A percentile compares a stretch with the other conserved stretches of the same genome.
phyloP scores from a whole-genome alignment of 23 tunicate genomes.

The Oikopleura albicans region DNA sequence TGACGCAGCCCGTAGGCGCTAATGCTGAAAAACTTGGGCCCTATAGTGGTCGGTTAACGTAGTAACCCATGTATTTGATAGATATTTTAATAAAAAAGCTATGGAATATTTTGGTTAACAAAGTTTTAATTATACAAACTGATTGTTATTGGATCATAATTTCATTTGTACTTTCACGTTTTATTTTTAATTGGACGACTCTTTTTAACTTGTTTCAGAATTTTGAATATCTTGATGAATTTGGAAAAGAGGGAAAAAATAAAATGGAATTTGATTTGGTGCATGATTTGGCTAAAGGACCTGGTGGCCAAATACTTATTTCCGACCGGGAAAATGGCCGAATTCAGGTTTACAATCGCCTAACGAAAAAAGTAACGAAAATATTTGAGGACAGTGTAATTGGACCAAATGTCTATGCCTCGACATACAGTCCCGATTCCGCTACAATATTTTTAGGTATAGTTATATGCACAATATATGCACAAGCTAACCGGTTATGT shows the following conservation, averaged over 20 bases:
- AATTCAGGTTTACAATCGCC: constrained; percentile 37
- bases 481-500: too few relatives aligned
- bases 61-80: too few relatives aligned
- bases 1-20: too few relatives aligned
- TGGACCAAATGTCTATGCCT: constrained; percentile 50
- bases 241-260: background rate
- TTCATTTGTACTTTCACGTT: too few relatives aligned
- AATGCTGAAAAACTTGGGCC: too few relatives aligned
- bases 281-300: background rate
- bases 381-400: constrained; percentile 28
- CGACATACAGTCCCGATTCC: constrained; percentile 21
- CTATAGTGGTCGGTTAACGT: too few relatives aligned
- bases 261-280: background rate
- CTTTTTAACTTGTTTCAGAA: background rate
- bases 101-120: too few relatives aligned
- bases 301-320: constrained; percentile 28
- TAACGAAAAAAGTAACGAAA: constrained; percentile 23
- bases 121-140: too few relatives aligned
- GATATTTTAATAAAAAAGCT: too few relatives aligned
- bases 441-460: background rate
- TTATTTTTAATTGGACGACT: too few relatives aligned
- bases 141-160: too few relatives aligned
- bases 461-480: too few relatives aligned
- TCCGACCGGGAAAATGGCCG: constrained; percentile 88
- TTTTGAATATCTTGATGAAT: background rate